Percentiles rank a stretch among this genome's conserved stretches.
Conservation (phyloP, 2,888 invertebrate species). For the Temnothorax ravouxi region DNA sequence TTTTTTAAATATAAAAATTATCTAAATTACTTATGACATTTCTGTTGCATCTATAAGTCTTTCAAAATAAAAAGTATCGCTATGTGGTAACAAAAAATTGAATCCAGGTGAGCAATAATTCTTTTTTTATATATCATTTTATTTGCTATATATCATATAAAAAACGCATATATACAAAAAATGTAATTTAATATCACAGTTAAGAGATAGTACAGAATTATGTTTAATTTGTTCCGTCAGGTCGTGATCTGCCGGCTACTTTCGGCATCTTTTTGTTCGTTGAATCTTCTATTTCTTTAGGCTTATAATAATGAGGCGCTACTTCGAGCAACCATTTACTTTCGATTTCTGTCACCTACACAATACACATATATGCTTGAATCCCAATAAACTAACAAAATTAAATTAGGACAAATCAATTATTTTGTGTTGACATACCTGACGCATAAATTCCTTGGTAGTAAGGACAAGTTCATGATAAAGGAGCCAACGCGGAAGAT, state of each 20-base stretch:
- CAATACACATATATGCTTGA: slow-evolving; percentile 20
- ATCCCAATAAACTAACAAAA: neutral
- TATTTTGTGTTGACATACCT: slow-evolving; percentile 86
- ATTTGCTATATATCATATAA: slow-evolving; percentile 7
- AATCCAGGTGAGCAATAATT: neutral
- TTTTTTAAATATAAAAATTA: neutral
- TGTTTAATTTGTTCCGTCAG: slow-evolving; percentile 82
- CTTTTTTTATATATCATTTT: neutral
- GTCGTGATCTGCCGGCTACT: slow-evolving; percentile 89
- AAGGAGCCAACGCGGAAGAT: slow-evolving; percentile 97
- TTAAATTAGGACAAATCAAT: neutral
- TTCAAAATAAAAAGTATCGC: slow-evolving; percentile 40
- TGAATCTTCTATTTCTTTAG: slow-evolving; percentile 97
- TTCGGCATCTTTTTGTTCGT: slow-evolving; percentile 99
- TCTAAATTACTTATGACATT: neutral
- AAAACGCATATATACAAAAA: slow-evolving; percentile 19
- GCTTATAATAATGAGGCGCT: slow-evolving; percentile 99
- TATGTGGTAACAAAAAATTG: neutral
- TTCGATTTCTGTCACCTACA: slow-evolving; percentile 96
- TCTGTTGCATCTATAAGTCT: slow-evolving; percentile 18
- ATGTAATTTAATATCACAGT: slow-evolving; percentile 39
- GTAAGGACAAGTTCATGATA: slow-evolving; percentile 99
- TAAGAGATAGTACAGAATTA: slow-evolving; percentile 3
- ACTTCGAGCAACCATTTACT: slow-evolving; percentile 99
- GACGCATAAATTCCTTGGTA: slow-evolving; percentile 99